These are phyloP conservation scores for roundworm (Caenorhabditis elegans) DNA, from an alignment of 1,140 invertebrate genomes.

Conservation along the genomic window DNA sequence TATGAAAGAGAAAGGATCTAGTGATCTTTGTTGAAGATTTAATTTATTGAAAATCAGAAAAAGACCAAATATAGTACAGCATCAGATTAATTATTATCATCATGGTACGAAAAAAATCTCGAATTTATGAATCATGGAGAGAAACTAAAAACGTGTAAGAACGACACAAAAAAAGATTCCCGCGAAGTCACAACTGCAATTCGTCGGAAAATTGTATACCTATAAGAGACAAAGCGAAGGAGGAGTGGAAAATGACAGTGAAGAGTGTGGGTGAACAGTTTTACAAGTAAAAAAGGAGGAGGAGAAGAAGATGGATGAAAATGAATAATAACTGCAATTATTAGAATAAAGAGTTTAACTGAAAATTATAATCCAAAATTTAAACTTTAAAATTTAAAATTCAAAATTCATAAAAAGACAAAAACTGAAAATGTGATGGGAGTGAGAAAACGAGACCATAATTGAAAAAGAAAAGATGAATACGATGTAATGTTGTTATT, in stretches of 20 bases:
- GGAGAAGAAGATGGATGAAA: not conserved
- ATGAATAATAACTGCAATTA: too few species aligned
- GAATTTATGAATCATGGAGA: constrained; percentile 22
- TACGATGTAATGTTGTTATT: not conserved
- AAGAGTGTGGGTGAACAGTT: not conserved
- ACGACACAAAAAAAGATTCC: not conserved
- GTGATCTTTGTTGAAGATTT: too few species aligned
- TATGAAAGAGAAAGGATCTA: too few species aligned
- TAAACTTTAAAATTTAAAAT: too few species aligned
- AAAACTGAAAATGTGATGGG: not conserved
- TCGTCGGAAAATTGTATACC: not conserved
- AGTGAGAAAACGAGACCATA: constrained; percentile 17
- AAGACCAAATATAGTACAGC: too few species aligned
- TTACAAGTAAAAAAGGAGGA: not conserved
- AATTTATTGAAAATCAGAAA: not conserved
- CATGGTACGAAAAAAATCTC: not conserved
- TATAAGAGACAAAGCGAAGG: constrained; percentile 16
- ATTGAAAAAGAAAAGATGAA: not conserved
- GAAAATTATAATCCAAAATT: too few species aligned
- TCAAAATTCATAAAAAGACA: too few species aligned
- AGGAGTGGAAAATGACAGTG: not conserved
- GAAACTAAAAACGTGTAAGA: not conserved
- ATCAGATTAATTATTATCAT: not conserved
- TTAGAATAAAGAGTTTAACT: too few species aligned
- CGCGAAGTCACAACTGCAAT: not conserved